Evolutionary conservation across 1,140 invertebrate species (phyloP).

Genomic region (Artemia franciscana): DNA sequence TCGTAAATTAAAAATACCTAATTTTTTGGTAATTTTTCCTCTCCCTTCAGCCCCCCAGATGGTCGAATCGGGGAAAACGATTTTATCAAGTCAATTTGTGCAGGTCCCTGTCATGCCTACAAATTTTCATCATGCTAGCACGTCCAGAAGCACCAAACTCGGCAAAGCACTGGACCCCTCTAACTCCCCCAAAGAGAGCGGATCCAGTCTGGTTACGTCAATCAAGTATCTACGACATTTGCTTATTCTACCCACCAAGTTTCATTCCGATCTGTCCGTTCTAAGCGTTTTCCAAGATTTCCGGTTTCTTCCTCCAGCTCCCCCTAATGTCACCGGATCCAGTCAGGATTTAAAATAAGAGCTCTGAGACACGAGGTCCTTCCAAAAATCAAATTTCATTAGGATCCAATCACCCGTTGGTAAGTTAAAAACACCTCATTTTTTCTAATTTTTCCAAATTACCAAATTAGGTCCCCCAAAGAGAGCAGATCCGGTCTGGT

Average conservation of each 20-base stretch:
- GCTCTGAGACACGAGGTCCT: no score
- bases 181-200: not conserved
- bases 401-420: no score
- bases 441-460: no score
- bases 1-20: not conserved
- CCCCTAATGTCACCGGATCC: no score
- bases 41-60: not conserved
- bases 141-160: not conserved
- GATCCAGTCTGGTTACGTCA: not conserved
- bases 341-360: no score
- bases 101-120: no score
- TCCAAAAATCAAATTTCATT: no score
- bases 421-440: no score
- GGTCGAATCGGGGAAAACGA: not conserved
- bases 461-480: no score
- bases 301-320: not conserved
- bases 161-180: not conserved
- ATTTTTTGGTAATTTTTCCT: not conserved
- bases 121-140: not conserved
- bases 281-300: not conserved
- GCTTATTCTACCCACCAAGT: not conserved
- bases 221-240: not conserved
- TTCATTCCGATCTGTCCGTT: not conserved
- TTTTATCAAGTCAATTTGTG: not conserved
- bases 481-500: no score